Evolutionary conservation across 1,140 invertebrate genomes (phyloP).

Genomic region (Ceratitis capitata): DNA sequence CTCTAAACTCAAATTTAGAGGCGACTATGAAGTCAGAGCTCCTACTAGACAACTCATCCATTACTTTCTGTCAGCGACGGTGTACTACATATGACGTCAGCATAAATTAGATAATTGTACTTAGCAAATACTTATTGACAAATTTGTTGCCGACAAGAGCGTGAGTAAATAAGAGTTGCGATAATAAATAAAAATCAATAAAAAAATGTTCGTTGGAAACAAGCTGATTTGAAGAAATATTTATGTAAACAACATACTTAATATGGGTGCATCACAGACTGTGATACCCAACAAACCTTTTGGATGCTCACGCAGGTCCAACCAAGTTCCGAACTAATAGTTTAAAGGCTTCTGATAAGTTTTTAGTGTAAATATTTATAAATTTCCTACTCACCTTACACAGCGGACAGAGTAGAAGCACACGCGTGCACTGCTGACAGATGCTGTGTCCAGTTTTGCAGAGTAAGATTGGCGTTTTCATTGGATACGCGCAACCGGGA

Average conservation of each 20-base stretch:
- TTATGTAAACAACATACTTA: too few species aligned
- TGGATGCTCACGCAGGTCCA: too few species aligned
- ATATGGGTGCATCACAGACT: too few species aligned
- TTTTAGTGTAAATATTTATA: too few species aligned
- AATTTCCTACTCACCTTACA: constrained; percentile 59
- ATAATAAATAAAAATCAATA: not conserved
- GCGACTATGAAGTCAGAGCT: too few species aligned
- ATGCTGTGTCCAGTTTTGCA: constrained; percentile 62
- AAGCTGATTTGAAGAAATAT: not conserved
- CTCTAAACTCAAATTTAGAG: too few species aligned
- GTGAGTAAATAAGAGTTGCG: not conserved
- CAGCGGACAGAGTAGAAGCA: constrained; percentile 60
- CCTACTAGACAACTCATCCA: too few species aligned
- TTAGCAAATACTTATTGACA: not conserved
- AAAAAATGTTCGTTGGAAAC: not conserved
- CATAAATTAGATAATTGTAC: not conserved
- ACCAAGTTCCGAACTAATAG: too few species aligned
- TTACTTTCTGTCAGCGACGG: too few species aligned
- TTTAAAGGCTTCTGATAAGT: too few species aligned
- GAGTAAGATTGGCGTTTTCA: constrained; percentile 59
- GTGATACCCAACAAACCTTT: too few species aligned
- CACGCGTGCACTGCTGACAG: constrained; percentile 59
- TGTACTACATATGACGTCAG: constrained; percentile 16
- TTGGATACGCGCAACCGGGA: constrained; percentile 60
- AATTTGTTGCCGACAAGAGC: not conserved